Conservation (phyloP, 2,113 vertebrate genomes). For the Triplophysa siluroides region DNA sequence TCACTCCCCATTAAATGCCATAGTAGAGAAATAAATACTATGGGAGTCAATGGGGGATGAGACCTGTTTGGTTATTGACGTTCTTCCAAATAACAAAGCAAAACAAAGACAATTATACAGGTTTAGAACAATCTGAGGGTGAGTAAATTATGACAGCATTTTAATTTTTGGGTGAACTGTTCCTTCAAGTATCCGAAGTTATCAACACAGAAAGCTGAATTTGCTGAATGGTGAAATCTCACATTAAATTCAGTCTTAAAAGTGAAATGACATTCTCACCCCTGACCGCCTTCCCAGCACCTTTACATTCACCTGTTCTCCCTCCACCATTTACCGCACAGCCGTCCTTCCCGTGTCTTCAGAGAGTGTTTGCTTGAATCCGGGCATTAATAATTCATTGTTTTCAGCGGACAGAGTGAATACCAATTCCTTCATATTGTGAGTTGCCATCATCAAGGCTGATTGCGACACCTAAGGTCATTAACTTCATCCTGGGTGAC, state of each 20-base stretch:
- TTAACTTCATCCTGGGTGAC: conserved; percentile 66
- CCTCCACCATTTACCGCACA: conserved; percentile 48
- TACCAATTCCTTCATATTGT: conserved; percentile 74
- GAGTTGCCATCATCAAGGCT: conserved; percentile 67
- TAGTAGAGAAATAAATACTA: no score
- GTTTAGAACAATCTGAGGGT: no score
- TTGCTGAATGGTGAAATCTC: no score
- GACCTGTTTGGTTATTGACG: no score
- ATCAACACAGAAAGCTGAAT: neutral
- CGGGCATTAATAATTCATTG: conserved; percentile 78
- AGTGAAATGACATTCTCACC: neutral
- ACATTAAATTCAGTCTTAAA: neutral
- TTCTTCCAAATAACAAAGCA: no score
- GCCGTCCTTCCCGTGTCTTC: conserved; percentile 53
- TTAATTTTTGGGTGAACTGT: no score
- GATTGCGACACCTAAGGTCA: conserved; percentile 72
- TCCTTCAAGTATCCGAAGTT: neutral
- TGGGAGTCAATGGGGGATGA: no score
- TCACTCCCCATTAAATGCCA: no score
- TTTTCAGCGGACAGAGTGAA: conserved; percentile 71
- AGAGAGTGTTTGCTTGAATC: conserved; percentile 65
- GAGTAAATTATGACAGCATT: no score
- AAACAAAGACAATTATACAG: no score
- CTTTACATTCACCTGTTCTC: conserved; percentile 58
- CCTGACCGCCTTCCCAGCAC: conserved; percentile 27